These are phyloP conservation scores for Bicyclus anynana DNA, from an alignment of 1,140 invertebrate genomes.

Conservation along the genomic window DNA sequence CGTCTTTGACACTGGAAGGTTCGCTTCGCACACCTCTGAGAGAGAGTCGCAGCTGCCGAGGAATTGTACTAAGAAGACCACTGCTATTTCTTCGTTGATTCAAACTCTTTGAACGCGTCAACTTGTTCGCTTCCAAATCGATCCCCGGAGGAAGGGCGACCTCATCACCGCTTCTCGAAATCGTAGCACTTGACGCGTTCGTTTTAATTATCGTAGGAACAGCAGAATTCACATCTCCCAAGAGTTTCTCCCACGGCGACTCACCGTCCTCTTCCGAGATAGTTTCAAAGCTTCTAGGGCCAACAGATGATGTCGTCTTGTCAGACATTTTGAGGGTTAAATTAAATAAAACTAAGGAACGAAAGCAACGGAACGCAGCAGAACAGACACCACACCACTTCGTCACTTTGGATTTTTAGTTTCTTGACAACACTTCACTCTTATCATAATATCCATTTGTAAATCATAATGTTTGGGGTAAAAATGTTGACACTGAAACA, in stretches of 20 bases:
- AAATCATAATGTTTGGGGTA: conserved; percentile 77
- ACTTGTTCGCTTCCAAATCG: conserved; percentile 62
- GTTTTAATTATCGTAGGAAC: conserved; percentile 73
- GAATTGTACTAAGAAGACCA: conserved; percentile 73
- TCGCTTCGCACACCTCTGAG: conserved; percentile 71
- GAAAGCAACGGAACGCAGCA: conserved; percentile 61
- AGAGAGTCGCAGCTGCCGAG: conserved; percentile 76
- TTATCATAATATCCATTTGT: conserved; percentile 78
- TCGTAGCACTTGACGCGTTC: conserved; percentile 63
- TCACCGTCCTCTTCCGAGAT: conserved; percentile 70
- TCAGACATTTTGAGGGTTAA: conserved; percentile 59
- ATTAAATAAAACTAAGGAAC: conserved; percentile 28
- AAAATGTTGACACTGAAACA: conserved; percentile 77
- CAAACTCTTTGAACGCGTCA: conserved; percentile 69
- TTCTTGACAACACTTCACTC: conserved; percentile 77
- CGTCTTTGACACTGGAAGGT: conserved; percentile 69
- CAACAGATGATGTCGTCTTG: conserved; percentile 67
- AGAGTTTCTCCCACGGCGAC: conserved; percentile 71
- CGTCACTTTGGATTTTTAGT: conserved; percentile 76
- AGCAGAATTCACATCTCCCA: conserved; percentile 61
- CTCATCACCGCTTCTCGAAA: conserved; percentile 49
- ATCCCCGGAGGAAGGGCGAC: conserved; percentile 46
- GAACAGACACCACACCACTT: conserved; percentile 68
- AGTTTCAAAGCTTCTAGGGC: conserved; percentile 71
- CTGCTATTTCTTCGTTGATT: conserved; percentile 68